These are phyloP conservation scores for Globicephala melas DNA, from an alignment of 2,113 vertebrate genomes.

Conservation along the genomic window DNA sequence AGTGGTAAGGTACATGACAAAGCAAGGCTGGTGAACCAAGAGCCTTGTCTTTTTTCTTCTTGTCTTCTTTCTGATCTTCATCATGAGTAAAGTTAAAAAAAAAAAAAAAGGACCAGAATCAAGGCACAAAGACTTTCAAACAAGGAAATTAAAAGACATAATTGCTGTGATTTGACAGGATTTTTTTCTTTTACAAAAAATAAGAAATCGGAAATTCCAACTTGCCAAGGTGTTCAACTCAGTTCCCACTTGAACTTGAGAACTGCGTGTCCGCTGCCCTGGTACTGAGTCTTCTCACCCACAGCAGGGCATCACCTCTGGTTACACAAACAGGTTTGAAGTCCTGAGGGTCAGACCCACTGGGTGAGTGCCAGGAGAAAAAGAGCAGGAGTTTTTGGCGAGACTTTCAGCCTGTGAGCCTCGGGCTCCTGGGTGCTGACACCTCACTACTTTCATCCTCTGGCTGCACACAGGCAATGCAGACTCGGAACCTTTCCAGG, in stretches of 20 bases:
- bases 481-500: neutral
- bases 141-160: neutral
- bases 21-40: neutral
- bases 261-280: neutral
- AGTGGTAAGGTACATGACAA: neutral
- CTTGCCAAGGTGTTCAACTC: neutral
- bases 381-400: neutral
- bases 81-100: neutral
- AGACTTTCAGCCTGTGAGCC: neutral
- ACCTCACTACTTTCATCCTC: neutral
- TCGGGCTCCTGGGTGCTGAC: neutral
- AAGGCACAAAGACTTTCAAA: neutral
- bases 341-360: neutral
- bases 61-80: neutral
- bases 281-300: neutral
- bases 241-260: neutral
- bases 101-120: neutral
- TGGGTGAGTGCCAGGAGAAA: neutral
- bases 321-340: neutral
- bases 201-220: neutral
- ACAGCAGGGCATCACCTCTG: neutral
- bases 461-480: too few relatives aligned
- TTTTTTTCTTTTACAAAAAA: constrained; percentile 31
- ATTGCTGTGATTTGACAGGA: neutral
- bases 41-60: neutral